Percentiles rank a stretch among this genome's conserved stretches.
Evolutionary conservation across 2,113 vertebrate species (phyloP).

Genomic region (Lagenorhynchus albirostris): DNA sequence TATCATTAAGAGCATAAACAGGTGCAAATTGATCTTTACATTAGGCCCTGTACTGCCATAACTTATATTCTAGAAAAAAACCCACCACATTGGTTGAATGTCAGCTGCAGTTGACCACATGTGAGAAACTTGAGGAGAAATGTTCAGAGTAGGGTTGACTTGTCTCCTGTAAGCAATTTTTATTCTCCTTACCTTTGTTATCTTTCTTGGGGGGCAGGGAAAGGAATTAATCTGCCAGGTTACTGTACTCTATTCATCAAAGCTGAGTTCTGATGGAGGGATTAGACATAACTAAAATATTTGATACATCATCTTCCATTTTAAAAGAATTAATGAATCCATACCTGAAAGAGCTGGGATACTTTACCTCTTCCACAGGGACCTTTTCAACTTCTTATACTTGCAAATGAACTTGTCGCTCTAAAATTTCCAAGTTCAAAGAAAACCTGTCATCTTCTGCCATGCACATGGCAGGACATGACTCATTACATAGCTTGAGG

Average conservation of each 20-base stretch:
- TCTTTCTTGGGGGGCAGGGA: not conserved
- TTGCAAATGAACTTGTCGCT: constrained; percentile 14
- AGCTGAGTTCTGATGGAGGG: not conserved
- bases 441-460: constrained; percentile 14
- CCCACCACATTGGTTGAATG: not conserved
- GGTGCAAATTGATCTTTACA: not conserved
- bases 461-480: not conserved
- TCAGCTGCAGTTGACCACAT: not conserved
- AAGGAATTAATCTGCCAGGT: not conserved
- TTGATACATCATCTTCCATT: constrained; percentile 33
- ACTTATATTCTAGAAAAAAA: not conserved
- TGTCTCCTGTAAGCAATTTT: not conserved
- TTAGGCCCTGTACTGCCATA: not conserved
- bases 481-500: not conserved
- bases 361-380: constrained; percentile 8
- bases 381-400: constrained; percentile 4
- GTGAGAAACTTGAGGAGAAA: not conserved
- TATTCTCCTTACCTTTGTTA: not conserved
- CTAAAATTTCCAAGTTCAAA: constrained; percentile 32
- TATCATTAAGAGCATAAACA: not conserved
- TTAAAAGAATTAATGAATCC: constrained; percentile 27
- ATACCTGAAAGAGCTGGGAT: not conserved
- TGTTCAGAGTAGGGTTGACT: not conserved
- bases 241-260: not conserved
- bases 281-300: constrained; percentile 5